phyloP scores from a whole-genome alignment of 2,888 invertebrate species.

The Philhelius pedissequus region DNA sequence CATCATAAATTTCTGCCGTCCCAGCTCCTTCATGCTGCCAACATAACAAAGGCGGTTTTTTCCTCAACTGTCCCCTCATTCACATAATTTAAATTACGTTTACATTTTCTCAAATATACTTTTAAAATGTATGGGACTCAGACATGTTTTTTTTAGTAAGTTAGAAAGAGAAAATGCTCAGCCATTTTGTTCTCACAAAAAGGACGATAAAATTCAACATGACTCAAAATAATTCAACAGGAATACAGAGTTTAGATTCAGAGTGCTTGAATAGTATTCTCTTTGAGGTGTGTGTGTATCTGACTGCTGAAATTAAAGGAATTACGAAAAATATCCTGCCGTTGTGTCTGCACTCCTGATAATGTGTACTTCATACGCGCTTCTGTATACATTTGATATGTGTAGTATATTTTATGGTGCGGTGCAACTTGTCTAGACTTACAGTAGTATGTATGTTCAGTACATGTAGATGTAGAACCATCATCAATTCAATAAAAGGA shows the following conservation, averaged over 20 bases:
- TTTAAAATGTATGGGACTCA: background rate
- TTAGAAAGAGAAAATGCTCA: constrained; percentile 6
- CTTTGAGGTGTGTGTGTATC: background rate
- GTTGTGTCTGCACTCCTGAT: constrained; percentile 29
- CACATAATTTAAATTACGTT: background rate
- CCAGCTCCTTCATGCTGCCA: constrained; percentile 35
- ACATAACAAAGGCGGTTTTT: constrained; percentile 32
- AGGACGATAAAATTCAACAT: background rate
- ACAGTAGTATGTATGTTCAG: too few relatives aligned
- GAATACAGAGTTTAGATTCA: too few relatives aligned
- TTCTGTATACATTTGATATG: constrained; percentile 23
- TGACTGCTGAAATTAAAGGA: background rate
- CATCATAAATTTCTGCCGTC: background rate
- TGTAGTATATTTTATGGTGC: constrained; percentile 17
- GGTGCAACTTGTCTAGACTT: constrained; percentile 54
- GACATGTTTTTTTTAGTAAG: background rate
- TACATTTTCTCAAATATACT: background rate
- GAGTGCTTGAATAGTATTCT: background rate
- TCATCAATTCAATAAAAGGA: constrained; percentile 2
- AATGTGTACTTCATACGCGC: constrained; percentile 42
- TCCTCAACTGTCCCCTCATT: constrained; percentile 1
- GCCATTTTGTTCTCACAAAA: background rate
- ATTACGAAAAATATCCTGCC: background rate
- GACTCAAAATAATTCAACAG: constrained; percentile 12
- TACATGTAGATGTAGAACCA: too few relatives aligned